Base-by-base conservation (phyloP, 1,140 invertebrate genomes). In the Bombus confusus region DNA sequence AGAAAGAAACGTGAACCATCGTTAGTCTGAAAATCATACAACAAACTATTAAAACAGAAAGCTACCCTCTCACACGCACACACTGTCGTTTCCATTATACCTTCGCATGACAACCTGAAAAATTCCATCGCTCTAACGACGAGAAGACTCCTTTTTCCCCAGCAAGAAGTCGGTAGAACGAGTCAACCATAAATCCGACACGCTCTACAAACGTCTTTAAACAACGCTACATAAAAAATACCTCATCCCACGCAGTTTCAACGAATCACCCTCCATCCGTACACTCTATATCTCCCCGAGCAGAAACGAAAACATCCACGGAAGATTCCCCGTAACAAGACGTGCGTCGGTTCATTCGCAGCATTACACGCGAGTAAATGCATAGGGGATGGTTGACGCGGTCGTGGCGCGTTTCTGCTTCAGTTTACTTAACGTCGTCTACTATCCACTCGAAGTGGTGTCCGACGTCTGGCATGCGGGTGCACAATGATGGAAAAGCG, bases 401-500 rank as follows among this genome's bases (percentile, higher is more conserved):
- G 57, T 87, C 86, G 74, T 75, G 66, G 81, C 79, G 68, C 87
- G 76, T 83, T 86, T 87, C 81, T 75, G 79, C 78, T 92, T 80
- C 90, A 93, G 93, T 94, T 95, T 93, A 91, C 94, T 94, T 93
- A 94, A 93, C 94, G 94, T 94, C 94, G 92, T 93, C 94, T 92
- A 93, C 93, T 91, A 93, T 92, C 91, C 93, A 91, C 91, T 92
- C 88, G 31, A 34, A 31, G 6, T 0, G n/a, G 15, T 64, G n/a
- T 64, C 13, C 39, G 39, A 73, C 31, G 62, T 72, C 66, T 34
- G 52, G 74, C 31, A 69, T 85, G 75, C 87, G 78, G 78, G 87
- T 41, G 73, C 43, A 73, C 47, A 78, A 74, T 52, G 80, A 68
- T n/a, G 31, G 43, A 66, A 66, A 47, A 69, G 8, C 73, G 43